Conservation (phyloP, 2,888 invertebrate genomes). For the Aromia moschata region DNA sequence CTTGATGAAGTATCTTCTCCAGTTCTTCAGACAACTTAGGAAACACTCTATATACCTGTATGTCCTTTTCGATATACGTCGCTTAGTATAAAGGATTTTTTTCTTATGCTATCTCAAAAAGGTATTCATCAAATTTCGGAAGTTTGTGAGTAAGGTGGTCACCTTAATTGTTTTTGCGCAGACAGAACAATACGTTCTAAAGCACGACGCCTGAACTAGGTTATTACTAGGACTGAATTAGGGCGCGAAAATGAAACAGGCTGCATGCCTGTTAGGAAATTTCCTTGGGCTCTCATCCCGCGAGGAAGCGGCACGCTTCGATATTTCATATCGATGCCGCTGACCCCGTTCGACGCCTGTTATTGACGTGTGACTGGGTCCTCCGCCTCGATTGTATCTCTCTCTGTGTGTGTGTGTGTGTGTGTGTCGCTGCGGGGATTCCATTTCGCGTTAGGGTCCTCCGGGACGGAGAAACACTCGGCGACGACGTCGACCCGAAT, state of each 20-base stretch:
- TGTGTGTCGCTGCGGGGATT: conserved; percentile 15
- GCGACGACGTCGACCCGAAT: conserved; percentile 16
- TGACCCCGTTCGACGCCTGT: conserved; percentile 26
- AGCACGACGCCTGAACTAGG: too few relatives aligned
- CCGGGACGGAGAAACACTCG: conserved; percentile 18
- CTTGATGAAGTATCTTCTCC: too few relatives aligned
- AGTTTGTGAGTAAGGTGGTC: too few relatives aligned
- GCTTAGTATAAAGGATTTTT: too few relatives aligned
- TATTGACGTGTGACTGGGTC: conserved; percentile 26
- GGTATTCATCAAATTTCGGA: too few relatives aligned
- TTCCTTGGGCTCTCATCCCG: conserved; percentile 2
- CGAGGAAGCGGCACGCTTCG: conserved; percentile 2
- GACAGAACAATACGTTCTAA: too few relatives aligned
- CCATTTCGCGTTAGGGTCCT: conserved; percentile 22
- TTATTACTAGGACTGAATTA: too few relatives aligned
- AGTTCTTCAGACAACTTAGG: too few relatives aligned
- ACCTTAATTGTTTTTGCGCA: too few relatives aligned
- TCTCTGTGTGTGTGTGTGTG: neutral
- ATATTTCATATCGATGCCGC: conserved; percentile 18
- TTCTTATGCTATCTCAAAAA: too few relatives aligned
- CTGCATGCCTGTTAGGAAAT: conserved; percentile 11
- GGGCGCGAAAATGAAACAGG: neutral
- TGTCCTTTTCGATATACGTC: too few relatives aligned
- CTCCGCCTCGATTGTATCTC: conserved; percentile 20
- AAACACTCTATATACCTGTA: too few relatives aligned